phyloP scores from a whole-genome alignment of 2,888 invertebrate genomes.

The Branchellion lobata region DNA sequence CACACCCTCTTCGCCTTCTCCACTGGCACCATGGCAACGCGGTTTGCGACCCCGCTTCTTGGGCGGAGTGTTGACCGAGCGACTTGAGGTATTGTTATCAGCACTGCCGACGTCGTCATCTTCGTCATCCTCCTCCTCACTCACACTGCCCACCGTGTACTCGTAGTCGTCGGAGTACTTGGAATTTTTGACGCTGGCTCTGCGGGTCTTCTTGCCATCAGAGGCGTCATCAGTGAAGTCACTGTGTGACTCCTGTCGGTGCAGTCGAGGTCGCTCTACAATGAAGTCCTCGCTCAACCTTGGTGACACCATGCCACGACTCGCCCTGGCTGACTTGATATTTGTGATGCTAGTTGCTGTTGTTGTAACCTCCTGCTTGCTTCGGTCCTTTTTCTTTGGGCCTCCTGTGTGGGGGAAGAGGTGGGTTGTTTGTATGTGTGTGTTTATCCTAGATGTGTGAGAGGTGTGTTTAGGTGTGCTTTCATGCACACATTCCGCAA shows the following conservation, averaged over 20 bases:
- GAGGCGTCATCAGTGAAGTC: background rate
- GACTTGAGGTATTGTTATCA: no score
- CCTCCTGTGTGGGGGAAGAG: no score
- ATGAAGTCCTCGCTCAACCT: slow-evolving; percentile 26
- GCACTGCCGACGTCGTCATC: slow-evolving; percentile 44
- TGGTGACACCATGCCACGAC: slow-evolving; percentile 21
- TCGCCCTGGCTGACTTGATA: slow-evolving; percentile 18
- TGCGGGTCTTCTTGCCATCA: background rate
- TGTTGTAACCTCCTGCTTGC: background rate
- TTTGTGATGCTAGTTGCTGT: background rate
- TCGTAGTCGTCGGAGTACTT: slow-evolving; percentile 39
- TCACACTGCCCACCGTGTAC: slow-evolving; percentile 19
- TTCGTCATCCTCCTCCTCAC: slow-evolving; percentile 28
- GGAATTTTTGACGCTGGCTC: slow-evolving; percentile 11
- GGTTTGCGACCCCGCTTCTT: slow-evolving; percentile 59
- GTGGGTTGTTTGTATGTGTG: no score
- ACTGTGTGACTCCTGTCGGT: background rate
- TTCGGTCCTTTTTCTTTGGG: slow-evolving; percentile 4
- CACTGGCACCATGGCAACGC: slow-evolving; percentile 56
- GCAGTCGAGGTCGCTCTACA: background rate
- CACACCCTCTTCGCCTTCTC: slow-evolving; percentile 72
- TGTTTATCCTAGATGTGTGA: no score
- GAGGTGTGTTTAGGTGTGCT: no score
- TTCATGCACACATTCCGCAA: no score
- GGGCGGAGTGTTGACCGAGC: slow-evolving; percentile 50